Percentiles rank a stretch among this genome's conserved stretches.
phyloP scores from a whole-genome alignment of 2,113 vertebrate genomes.

The Sisor rabdophorus region DNA sequence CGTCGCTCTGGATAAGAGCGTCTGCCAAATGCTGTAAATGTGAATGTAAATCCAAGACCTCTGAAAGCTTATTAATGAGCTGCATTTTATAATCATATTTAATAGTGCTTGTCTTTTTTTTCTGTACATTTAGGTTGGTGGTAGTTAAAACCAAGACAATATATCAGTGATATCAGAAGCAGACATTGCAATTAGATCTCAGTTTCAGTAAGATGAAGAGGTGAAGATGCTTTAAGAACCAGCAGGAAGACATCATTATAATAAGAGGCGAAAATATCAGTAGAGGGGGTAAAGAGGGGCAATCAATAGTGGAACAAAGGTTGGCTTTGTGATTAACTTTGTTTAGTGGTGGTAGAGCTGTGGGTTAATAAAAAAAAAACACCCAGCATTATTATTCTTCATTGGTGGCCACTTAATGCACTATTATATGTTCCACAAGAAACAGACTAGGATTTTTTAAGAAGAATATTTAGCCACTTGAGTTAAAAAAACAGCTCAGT shows the following conservation, averaged over 20 bases:
- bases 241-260: background rate
- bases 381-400: background rate
- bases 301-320: background rate
- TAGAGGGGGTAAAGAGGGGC: background rate
- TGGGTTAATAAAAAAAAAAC: background rate
- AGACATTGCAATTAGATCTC: background rate
- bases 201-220: background rate
- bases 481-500: no score
- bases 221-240: background rate
- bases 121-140: background rate
- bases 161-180: background rate
- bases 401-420: background rate
- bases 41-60: background rate
- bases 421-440: background rate
- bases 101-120: background rate
- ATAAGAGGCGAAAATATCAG: background rate
- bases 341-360: background rate
- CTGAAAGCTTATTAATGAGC: conserved; percentile 8
- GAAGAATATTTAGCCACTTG: no score
- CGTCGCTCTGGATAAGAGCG: no score
- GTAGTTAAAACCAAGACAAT: background rate
- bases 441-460: background rate
- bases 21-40: no score
- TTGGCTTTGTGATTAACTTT: background rate
- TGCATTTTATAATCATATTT: background rate